Conservation (phyloP, 2,888 invertebrate species). For the Zhengitettix transpicula region DNA sequence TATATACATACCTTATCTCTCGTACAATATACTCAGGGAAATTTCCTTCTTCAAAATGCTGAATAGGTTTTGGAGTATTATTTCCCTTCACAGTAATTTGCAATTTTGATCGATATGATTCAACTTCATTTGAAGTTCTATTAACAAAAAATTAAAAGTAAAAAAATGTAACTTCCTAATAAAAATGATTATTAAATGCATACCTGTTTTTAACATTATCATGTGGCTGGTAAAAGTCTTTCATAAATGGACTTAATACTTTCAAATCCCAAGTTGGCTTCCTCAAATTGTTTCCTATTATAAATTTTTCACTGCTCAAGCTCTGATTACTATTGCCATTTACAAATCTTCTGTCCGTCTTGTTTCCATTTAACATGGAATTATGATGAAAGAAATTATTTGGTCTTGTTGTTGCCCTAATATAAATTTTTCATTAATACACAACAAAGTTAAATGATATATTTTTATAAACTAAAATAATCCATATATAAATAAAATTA, state of each 20-base stretch:
- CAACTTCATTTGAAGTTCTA: slow-evolving; percentile 4
- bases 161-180: not conserved
- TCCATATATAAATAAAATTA: no score
- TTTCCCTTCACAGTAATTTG: slow-evolving; percentile 24
- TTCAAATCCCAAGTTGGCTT: slow-evolving; percentile 74
- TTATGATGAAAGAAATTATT: no score
- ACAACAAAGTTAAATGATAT: no score
- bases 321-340: no score
- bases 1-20: slow-evolving; percentile 14
- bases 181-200: slow-evolving; percentile 19
- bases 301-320: no score
- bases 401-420: no score
- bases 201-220: slow-evolving; percentile 49
- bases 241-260: slow-evolving; percentile 65
- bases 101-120: slow-evolving; percentile 2
- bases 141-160: not conserved
- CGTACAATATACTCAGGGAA: slow-evolving; percentile 22
- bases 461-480: no score
- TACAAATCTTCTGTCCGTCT: no score
- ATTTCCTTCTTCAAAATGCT: slow-evolving; percentile 23
- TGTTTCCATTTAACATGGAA: no score
- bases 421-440: no score
- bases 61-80: slow-evolving; percentile 23
- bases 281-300: slow-evolving; percentile 33
- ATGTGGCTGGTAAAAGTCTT: slow-evolving; percentile 82